Base-by-base conservation (phyloP, 2,888 invertebrate genomes). In the Nesidiocoris tenuis region DNA sequence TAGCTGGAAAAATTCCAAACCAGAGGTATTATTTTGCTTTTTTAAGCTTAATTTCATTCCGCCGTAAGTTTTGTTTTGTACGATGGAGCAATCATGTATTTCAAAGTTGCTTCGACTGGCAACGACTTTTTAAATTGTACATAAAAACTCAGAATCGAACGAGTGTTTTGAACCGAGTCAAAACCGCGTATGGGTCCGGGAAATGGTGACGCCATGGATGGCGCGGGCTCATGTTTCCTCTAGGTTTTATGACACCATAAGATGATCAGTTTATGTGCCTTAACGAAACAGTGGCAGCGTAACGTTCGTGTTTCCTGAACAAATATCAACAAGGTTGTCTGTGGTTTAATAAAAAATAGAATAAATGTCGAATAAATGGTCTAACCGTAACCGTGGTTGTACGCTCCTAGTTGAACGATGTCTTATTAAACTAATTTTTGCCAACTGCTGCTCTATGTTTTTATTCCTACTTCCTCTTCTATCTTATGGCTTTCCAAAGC, bases 251-350 rank as follows among this genome's bases (percentile, higher is more conserved):
- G 59, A 70, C 70, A 70, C 70, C 70, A 70, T 59, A 57, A 70
- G 70, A 70, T 70, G 70, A 70, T 70, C 70, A 57, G 70, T 70
- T 70, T 24, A 59, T 70, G 70, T 70, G 70, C 70, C 70, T 70
- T 70, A 70, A 59, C 57, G 24, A 21, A 70, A 70, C 39, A 22
- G 59, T 59, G 70, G 70, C 70, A 70, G 70, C 59, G 17, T 59
- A 2, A 66, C 25, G 70, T 59, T 22, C 39, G 39, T 12, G 39
- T 39, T 39, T 39, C 39, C 39, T 12, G 3, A 39, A n/a, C n/a
- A 39, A 39, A 39, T 39, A 39, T 39, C 39, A 39, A 39, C 39
- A 39, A 39, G 39, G 39, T 39, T 39, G 39, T 39, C 12, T 39
- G 39, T 39, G 39, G 39, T n/a, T n/a, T n/a, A n/a, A n/a, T 39